Base-by-base conservation (phyloP, 1,140 invertebrate species). In the Drosophila littoralis region DNA sequence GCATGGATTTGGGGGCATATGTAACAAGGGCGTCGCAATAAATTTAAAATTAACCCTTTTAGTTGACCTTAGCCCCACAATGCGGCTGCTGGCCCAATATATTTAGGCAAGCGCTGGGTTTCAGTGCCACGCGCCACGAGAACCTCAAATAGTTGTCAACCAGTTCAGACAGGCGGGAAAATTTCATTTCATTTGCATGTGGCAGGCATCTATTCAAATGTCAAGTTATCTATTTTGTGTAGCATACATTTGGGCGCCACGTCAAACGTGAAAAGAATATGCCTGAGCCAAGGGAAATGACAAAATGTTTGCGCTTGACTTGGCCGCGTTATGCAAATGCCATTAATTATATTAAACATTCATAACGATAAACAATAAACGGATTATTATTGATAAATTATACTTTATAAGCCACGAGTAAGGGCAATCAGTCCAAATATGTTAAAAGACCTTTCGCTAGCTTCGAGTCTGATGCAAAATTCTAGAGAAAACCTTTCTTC, bases 41-140 rank as follows among this genome's bases (percentile, higher is more conserved):
- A 89, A 89, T 89, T 89, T 89, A 89, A 89, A 89, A 89, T 89
- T 89, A 89, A 89, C 84, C 84, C 84, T 84, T 89, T 74, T 85
- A 69, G 81, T 48, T 89, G 83, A 88, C 83, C 83, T 88, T 79
- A 60, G 69, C 63, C 58, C 52, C 51, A 17, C 52, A 38, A 54
- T 32, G 57, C 51, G 38, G 12, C 12, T 40, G 4, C 6, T 66
- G 32, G 38, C 51, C 63, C 58, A 75, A 75, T 70, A 58, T 69
- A 74, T 72, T 60, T 13, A n/a, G 28, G 12, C 50, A n/a, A 52
- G 61, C 7, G 7, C 9, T 17, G 15, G 42, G 6, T 46, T 28
- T 10, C 17, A 7, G 17, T 17, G n/a, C 13, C 28, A 15, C 51
- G 32, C 51, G 33, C 51, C 38, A 40, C 32, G 10, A 42, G 22